phyloP scores from a whole-genome alignment of 2,113 vertebrate genomes.

The Gnathonemus echidnorhynchus region DNA sequence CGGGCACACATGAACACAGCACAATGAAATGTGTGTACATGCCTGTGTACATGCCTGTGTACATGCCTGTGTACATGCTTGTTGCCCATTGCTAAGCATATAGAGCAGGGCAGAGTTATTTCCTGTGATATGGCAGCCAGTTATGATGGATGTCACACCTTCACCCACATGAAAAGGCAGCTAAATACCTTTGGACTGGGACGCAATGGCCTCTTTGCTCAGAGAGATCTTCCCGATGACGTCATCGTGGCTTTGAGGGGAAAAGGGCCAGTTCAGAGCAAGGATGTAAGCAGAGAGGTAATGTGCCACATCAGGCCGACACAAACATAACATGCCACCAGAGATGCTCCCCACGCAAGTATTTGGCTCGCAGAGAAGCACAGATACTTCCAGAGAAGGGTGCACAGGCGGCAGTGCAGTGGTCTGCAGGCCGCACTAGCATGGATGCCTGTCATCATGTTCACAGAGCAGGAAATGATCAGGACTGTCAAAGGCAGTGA shows the following conservation, averaged over 20 bases:
- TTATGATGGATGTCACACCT: not conserved
- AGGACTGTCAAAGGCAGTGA: not conserved
- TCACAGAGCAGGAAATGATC: not conserved
- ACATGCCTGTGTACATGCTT: not conserved
- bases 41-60: not conserved
- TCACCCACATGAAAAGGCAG: not conserved
- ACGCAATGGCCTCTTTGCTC: constrained; percentile 68
- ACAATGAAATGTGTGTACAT: not conserved
- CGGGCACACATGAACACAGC: not conserved
- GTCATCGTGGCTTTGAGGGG: constrained; percentile 70
- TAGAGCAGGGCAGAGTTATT: not conserved
- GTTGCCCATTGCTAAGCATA: not conserved
- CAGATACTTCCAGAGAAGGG: not conserved
- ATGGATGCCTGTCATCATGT: not conserved
- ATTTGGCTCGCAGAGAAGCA: not conserved
- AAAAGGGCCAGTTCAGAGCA: not conserved
- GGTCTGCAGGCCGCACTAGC: not conserved
- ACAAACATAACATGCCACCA: not conserved
- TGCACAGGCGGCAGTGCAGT: not conserved
- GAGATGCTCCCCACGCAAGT: not conserved
- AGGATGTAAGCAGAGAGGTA: not conserved
- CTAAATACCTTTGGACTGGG: constrained; percentile 67
- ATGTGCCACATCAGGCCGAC: not conserved
- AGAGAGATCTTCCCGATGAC: constrained; percentile 80
- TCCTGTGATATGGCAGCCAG: not conserved